Percentiles rank a stretch among this genome's conserved stretches.
Conservation (phyloP, 2,113 vertebrate genomes). For the Esox niger region DNA sequence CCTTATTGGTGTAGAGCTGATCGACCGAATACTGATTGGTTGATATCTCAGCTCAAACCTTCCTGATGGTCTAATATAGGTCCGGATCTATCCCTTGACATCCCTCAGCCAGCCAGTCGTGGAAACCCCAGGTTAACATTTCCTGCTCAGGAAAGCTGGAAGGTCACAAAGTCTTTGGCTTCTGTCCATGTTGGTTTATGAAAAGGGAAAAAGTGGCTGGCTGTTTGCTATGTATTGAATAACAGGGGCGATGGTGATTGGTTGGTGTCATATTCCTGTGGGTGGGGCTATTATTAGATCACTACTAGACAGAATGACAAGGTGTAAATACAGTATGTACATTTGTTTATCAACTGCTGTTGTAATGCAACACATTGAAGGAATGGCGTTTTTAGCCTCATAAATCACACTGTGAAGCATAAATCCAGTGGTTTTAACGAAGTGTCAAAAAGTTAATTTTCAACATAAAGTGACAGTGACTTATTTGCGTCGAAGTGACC, state of each 20-base stretch:
- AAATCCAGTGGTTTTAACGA: constrained; percentile 51
- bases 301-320: constrained; percentile 11
- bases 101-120: constrained; percentile 10
- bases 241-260: background rate
- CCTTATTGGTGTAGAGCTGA: constrained; percentile 11
- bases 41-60: background rate
- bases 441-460: too few species aligned
- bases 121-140: constrained; percentile 13
- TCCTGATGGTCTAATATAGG: background rate
- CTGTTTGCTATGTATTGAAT: constrained; percentile 16
- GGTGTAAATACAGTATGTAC: constrained; percentile 58
- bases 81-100: background rate
- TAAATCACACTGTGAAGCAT: constrained; percentile 67
- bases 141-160: background rate
- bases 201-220: background rate
- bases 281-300: constrained; percentile 12
- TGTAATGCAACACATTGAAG: constrained; percentile 39
- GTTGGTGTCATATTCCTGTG: background rate
- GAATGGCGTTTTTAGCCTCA: constrained; percentile 80
- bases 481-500: constrained; percentile 45
- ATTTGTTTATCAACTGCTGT: constrained; percentile 49
- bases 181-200: constrained; percentile 8
- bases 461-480: constrained; percentile 17
- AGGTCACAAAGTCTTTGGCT: constrained; percentile 12
- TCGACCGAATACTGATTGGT: constrained; percentile 10